Conservation (phyloP, 2,888 invertebrate genomes). For the Hirtodrosophila duncani region DNA sequence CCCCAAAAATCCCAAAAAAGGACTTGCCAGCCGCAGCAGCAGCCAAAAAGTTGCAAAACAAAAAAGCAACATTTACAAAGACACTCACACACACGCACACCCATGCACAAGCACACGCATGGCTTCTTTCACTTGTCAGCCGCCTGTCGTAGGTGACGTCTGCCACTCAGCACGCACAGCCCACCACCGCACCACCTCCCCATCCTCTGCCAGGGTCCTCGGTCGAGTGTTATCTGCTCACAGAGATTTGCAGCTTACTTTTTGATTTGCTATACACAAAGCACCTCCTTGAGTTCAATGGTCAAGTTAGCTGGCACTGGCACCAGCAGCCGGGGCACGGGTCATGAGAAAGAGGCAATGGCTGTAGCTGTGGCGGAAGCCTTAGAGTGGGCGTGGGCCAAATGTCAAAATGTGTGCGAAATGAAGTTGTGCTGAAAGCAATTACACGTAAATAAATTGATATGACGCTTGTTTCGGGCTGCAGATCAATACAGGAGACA, state of each 20-base stretch:
- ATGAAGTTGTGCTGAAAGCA: constrained; percentile 17
- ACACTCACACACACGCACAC: constrained; percentile 11
- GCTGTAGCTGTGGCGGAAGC: not conserved
- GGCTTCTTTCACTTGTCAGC: constrained; percentile 50
- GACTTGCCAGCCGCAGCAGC: constrained; percentile 8
- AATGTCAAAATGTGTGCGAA: constrained; percentile 9
- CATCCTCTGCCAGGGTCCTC: constrained; percentile 16
- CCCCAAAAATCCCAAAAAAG: constrained; percentile 8
- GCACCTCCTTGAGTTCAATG: constrained; percentile 49
- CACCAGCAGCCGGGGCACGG: not conserved
- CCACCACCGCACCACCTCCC: constrained; percentile 42
- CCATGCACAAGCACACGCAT: constrained; percentile 11
- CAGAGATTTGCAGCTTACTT: constrained; percentile 44
- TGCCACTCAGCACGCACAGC: constrained; percentile 48
- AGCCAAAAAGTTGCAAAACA: constrained; percentile 55
- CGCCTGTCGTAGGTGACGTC: constrained; percentile 61
- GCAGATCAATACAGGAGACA: constrained; percentile 52
- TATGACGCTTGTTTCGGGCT: constrained; percentile 37
- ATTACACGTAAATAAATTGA: constrained; percentile 52
- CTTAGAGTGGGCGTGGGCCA: not conserved
- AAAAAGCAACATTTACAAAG: constrained; percentile 29
- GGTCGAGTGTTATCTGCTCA: constrained; percentile 44
- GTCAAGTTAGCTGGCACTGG: constrained; percentile 44
- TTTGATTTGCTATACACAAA: no score
- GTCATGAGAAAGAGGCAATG: not conserved